These are phyloP conservation scores for Sesia apiformis DNA, from an alignment of 2,888 invertebrate genomes.

Conservation along the genomic window DNA sequence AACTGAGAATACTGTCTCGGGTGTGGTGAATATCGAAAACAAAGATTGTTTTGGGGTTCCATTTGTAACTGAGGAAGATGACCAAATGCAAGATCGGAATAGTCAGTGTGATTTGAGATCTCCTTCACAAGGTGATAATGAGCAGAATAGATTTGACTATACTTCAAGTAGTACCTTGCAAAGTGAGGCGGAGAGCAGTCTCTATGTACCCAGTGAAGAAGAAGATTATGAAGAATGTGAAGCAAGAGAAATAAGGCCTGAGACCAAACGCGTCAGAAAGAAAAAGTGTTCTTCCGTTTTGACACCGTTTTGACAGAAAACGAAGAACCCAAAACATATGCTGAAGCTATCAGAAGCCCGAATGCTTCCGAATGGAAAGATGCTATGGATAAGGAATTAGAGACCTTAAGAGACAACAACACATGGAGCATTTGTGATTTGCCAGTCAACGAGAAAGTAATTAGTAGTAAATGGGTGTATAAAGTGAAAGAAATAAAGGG, in stretches of 20 bases:
- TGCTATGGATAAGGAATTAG: constrained; percentile 11
- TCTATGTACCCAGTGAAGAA: background rate
- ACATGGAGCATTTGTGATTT: constrained; percentile 10
- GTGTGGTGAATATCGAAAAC: background rate
- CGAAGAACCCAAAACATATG: constrained; percentile 8
- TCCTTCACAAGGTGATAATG: too few relatives aligned
- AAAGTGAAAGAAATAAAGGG: constrained; percentile 5
- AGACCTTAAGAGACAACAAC: constrained; percentile 12
- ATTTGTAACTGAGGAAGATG: background rate
- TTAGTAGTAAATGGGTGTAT: constrained; percentile 20
- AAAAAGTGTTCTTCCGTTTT: background rate
- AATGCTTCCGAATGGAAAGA: constrained; percentile 11
- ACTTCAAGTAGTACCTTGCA: too few relatives aligned
- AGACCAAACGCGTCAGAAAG: too few relatives aligned
- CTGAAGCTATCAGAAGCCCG: constrained; percentile 10
- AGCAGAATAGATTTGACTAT: too few relatives aligned
- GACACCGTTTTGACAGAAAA: background rate
- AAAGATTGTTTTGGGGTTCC: background rate
- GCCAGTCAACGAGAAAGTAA: constrained; percentile 6
- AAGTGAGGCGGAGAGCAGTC: too few relatives aligned
- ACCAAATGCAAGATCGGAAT: background rate
- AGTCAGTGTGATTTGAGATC: too few relatives aligned
- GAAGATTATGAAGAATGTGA: too few relatives aligned
- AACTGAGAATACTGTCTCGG: background rate
- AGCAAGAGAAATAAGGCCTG: too few relatives aligned